Base-by-base conservation (phyloP, 2,113 vertebrate species). In the Hypomesus transpacificus region DNA sequence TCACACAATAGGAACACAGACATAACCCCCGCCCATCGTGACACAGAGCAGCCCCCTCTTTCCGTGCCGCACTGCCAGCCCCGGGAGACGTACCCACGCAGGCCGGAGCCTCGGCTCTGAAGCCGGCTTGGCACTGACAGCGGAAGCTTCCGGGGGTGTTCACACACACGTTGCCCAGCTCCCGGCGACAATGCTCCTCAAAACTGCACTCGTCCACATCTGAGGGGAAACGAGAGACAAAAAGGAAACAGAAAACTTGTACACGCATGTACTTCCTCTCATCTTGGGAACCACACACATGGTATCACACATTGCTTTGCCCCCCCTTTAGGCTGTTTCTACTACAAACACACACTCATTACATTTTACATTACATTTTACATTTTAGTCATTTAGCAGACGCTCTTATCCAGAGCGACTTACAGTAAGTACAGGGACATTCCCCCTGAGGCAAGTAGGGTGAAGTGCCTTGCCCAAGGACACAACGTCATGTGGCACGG, bases 141-240 rank as follows among this genome's bases (percentile, higher is more conserved):
- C 68, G 66, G 68, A 91, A 94, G 77, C 90, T 91, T 14, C 93
- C 92, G 1, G 88, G 87, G 18, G 87, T 93, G 83, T 93, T 94
- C 62, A 91, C 73, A 67, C 93, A 94, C 62, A 87, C 61, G 18
- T 93, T 93, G 46, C 92, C 92, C 63, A 91, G 80, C 71, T 92
- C 91, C 1, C 85, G 80, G 4, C 74, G 84, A 78, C 93, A 94
- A 64, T 75, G 81, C 70, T 92, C 89, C 80, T 93, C 91, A 24
- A 90, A 91, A 68, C 85, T 84, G 77, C 93, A 93, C 82, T 94
- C 93, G 54, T 93, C 92, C 31, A 93, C 82, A 75, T 94, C 93
- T 94, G 71, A 34, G 22, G 74, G 8, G 60, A 54, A 56, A 17
- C 39, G n/a, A 22, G 6, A 74, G 50, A 58, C 16, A 59, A 64